Base-by-base conservation (phyloP, 2,113 vertebrate species). In the Istiophorus platypterus region DNA sequence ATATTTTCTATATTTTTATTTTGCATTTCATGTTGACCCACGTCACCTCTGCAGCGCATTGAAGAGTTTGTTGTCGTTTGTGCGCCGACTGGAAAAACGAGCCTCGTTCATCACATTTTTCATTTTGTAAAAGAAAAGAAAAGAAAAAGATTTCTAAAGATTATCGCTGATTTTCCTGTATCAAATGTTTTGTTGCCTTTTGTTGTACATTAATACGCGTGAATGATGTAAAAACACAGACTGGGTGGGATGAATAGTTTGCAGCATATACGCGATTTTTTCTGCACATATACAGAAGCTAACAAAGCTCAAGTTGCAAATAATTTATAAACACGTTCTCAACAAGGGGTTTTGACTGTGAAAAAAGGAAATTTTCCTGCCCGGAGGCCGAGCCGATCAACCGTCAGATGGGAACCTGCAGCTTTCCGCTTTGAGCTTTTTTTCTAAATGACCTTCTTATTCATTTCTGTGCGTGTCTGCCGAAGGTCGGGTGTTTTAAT, bases 1-100 rank as follows among this genome's bases (percentile, higher is more conserved):
- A 69, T 20, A 39, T 75, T 66, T n/a, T n/a, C n/a, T n/a, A n/a
- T n/a, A n/a, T n/a, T n/a, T n/a, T 65, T 4, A 54, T 68, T 85
- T 82, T 78, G 84, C 83, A 86, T 76, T 86, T 83, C 57, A 77
- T 70, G 47, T 26, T 49, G 37, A 61, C 9, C 47, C 4, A 13
- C 1, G n/a, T 41, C 69, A 54, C 41, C 34, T 61, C 56, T 27
- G 29, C 62, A 24, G 41, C 17, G 26, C 22, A 18, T 24, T 39
- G 52, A 58, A 27, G 41, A n/a, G 18, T 20, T 67, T 42, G 37
- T 27, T 9, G 61, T 14, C 24, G 41, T 47, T 42, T 31, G 31
- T 51, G 41, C 2, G 47, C 37, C 3, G 31, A 37, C 31, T 52
- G 11, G 27, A 49, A 79, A 24, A 22, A 5, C 4, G 29, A 68